A percentile compares a stretch with the other conserved stretches of the same genome.
These are phyloP conservation scores for Hylaeus volcanicus DNA, from an alignment of 1,140 invertebrate species.

Conservation along the genomic window DNA sequence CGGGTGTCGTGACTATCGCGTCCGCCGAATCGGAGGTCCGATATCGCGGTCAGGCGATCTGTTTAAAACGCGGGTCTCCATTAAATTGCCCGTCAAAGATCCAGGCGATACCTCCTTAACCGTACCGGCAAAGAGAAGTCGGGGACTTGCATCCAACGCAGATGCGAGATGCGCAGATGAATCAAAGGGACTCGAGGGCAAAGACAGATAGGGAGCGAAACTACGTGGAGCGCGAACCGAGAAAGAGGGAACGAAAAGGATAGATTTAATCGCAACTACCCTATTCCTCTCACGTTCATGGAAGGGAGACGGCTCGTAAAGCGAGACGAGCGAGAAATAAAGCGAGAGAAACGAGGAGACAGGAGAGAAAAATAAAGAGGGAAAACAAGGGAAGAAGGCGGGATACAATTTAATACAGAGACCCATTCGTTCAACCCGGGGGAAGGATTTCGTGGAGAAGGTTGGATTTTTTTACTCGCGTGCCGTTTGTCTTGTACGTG, in stretches of 20 bases:
- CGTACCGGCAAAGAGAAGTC: neutral
- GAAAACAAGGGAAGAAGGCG: neutral
- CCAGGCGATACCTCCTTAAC: constrained; percentile 26
- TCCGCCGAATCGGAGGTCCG: neutral
- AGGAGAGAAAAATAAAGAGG: constrained; percentile 8
- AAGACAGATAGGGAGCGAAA: constrained; percentile 20
- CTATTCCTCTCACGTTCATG: constrained; percentile 54
- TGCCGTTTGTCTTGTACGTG: constrained; percentile 56
- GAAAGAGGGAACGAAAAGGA: constrained; percentile 19
- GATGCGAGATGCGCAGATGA: neutral
- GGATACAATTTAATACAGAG: constrained; percentile 63
- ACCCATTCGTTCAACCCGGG: constrained; percentile 52
- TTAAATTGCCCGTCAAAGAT: constrained; percentile 35
- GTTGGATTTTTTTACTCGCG: constrained; percentile 59
- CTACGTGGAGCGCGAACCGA: neutral
- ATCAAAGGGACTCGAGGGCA: constrained; percentile 32
- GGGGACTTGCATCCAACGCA: neutral
- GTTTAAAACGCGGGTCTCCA: constrained; percentile 13
- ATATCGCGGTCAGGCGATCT: constrained; percentile 8
- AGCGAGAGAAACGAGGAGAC: constrained; percentile 7
- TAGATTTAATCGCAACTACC: constrained; percentile 55
- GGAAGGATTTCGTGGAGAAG: constrained; percentile 47
- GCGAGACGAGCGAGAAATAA: constrained; percentile 11
- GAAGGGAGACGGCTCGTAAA: constrained; percentile 33
- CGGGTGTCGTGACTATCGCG: neutral